Evolutionary conservation across 92 coral and sea anemone species (phyloP).

Genomic region (Phenganax stokvisi): DNA sequence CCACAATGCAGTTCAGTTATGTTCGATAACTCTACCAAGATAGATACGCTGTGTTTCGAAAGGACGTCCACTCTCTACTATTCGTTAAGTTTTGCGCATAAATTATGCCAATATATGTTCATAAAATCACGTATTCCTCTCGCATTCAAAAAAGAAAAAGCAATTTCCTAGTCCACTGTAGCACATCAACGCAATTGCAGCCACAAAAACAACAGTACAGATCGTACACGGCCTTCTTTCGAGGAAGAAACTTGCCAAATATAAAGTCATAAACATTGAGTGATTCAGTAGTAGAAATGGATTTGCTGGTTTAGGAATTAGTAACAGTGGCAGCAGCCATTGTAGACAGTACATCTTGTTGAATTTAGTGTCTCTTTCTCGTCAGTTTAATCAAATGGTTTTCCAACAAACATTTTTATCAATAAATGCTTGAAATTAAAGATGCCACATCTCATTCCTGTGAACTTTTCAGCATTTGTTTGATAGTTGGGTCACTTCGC

Average conservation of each 20-base stretch:
- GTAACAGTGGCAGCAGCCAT: conserved; percentile 90
- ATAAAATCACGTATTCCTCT: conserved; percentile 8
- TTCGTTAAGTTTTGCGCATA: neutral
- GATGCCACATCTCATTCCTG: neutral
- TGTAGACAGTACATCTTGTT: conserved; percentile 84
- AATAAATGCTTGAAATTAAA: neutral
- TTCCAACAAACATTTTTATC: neutral
- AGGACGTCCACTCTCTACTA: no score
- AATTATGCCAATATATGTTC: neutral
- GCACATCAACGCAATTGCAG: conserved; percentile 88
- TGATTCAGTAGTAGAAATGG: conserved; percentile 89
- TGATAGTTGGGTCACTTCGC: no score
- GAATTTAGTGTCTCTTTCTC: neutral
- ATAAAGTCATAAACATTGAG: conserved; percentile 98
- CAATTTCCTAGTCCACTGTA: conserved; percentile 99
- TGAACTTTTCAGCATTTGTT: neutral
- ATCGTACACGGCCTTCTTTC: conserved; percentile 99
- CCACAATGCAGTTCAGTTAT: no score
- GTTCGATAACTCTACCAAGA: no score
- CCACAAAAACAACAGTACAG: conserved; percentile 91
- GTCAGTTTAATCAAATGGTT: neutral
- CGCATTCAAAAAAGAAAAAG: conserved; percentile 78
- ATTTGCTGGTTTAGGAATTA: conserved; percentile 96
- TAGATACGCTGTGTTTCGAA: no score
- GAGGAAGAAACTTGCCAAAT: conserved; percentile 93